phyloP scores from a whole-genome alignment of 2,888 invertebrate species.

The Hermodice carunculata region DNA sequence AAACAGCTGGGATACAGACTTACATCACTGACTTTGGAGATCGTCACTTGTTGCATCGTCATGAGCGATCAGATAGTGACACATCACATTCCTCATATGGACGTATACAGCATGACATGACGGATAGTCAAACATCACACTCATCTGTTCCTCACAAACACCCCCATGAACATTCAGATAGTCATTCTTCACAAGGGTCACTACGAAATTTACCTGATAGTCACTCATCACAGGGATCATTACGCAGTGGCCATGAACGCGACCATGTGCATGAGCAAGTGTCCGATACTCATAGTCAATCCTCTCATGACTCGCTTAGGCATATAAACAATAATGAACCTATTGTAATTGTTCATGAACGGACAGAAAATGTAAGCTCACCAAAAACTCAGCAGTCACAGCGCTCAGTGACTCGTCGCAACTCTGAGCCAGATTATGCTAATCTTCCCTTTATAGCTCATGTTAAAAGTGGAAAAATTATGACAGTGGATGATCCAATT shows the following conservation, averaged over 20 bases:
- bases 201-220: slow-evolving; percentile 68
- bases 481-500: slow-evolving; percentile 23
- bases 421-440: slow-evolving; percentile 65
- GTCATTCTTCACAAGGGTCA: slow-evolving; percentile 74
- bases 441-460: slow-evolving; percentile 42
- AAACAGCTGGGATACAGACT: slow-evolving; percentile 18
- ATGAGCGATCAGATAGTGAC: slow-evolving; percentile 66
- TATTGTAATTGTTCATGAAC: background rate
- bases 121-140: slow-evolving; percentile 55
- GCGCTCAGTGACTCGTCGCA: slow-evolving; percentile 16
- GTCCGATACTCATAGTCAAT: slow-evolving; percentile 11
- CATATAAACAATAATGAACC: background rate
- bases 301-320: slow-evolving; percentile 14
- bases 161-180: slow-evolving; percentile 50
- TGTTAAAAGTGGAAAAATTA: slow-evolving; percentile 15
- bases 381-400: slow-evolving; percentile 3
- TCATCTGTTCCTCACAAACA: slow-evolving; percentile 22
- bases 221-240: slow-evolving; percentile 64
- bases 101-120: slow-evolving; percentile 35
- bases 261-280: slow-evolving; percentile 13
- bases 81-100: slow-evolving; percentile 64
- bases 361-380: background rate
- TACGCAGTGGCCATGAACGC: slow-evolving; percentile 44
- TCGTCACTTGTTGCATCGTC: slow-evolving; percentile 41
- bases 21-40: slow-evolving; percentile 16